Evolutionary conservation across 2,113 vertebrate genomes (phyloP).

Genomic region (Hucho hucho): DNA sequence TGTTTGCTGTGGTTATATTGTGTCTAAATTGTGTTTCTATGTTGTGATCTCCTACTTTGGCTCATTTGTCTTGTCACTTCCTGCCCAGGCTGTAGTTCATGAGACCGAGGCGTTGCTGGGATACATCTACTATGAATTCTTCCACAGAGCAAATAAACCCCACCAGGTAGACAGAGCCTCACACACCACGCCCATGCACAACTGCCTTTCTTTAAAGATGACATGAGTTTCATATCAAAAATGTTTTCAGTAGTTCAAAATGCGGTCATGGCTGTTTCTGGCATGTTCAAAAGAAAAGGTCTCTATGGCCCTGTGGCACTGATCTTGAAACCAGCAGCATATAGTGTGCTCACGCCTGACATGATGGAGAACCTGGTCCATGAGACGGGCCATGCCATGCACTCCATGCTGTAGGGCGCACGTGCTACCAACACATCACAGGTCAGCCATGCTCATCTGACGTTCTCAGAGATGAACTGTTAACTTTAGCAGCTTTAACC

Average conservation of each 20-base stretch:
- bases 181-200: not conserved
- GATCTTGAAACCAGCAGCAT: no score
- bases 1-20: not conserved
- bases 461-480: no score
- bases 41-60: not conserved
- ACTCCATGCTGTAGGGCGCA: slow-evolving; percentile 94
- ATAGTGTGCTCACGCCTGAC: slow-evolving; percentile 80
- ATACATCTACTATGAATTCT: slow-evolving; percentile 98
- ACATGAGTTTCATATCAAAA: no score
- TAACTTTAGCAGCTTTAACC: no score
- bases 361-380: slow-evolving; percentile 99
- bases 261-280: no score
- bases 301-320: no score
- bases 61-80: not conserved
- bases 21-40: not conserved
- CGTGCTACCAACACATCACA: slow-evolving; percentile 93
- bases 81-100: slow-evolving; percentile 88
- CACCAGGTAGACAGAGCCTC: slow-evolving; percentile 81
- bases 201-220: no score
- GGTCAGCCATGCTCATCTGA: slow-evolving; percentile 64
- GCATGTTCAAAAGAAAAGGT: no score
- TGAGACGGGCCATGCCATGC: slow-evolving; percentile 98
- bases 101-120: slow-evolving; percentile 92
- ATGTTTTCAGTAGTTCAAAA: no score
- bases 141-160: slow-evolving; percentile 88